Percentiles rank a stretch among this genome's conserved stretches.
Conservation (phyloP, 2,888 invertebrate species). For the Malachius bipustulatus region DNA sequence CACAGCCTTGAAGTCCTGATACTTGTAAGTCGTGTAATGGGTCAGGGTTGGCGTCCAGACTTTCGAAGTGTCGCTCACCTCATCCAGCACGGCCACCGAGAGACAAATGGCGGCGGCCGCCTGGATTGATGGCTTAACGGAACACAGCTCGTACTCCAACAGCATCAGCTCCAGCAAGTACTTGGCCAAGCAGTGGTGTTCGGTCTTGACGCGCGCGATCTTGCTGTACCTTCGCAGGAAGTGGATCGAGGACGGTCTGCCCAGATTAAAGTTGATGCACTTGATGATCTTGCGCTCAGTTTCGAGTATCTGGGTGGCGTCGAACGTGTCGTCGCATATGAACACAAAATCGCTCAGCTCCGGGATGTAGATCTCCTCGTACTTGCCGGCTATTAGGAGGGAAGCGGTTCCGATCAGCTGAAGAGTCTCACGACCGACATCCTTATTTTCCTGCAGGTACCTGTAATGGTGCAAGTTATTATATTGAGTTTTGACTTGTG, state of each 20-base stretch:
- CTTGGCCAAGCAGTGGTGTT: slow-evolving; percentile 49
- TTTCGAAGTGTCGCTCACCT: slow-evolving; percentile 34
- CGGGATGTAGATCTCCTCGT: slow-evolving; percentile 87
- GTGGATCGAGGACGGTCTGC: slow-evolving; percentile 76
- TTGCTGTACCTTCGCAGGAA: slow-evolving; percentile 70
- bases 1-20: slow-evolving; percentile 55
- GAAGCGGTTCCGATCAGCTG: slow-evolving; percentile 85
- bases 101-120: slow-evolving; percentile 73
- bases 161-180: slow-evolving; percentile 81
- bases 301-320: slow-evolving; percentile 59
- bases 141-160: slow-evolving; percentile 67
- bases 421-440: slow-evolving; percentile 37
- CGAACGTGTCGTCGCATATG: slow-evolving; percentile 81
- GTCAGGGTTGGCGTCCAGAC: slow-evolving; percentile 64
- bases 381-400: slow-evolving; percentile 85
- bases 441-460: slow-evolving; percentile 59
- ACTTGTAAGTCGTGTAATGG: slow-evolving; percentile 64
- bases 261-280: slow-evolving; percentile 67
- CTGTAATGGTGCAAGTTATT: too few relatives aligned
- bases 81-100: slow-evolving; percentile 46
- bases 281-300: slow-evolving; percentile 75
- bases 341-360: slow-evolving; percentile 81
- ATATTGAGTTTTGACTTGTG: too few relatives aligned
- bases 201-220: slow-evolving; percentile 48
- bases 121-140: slow-evolving; percentile 69